Base-by-base conservation (phyloP, 2,113 vertebrate species). In the Apodemus speciosus region DNA sequence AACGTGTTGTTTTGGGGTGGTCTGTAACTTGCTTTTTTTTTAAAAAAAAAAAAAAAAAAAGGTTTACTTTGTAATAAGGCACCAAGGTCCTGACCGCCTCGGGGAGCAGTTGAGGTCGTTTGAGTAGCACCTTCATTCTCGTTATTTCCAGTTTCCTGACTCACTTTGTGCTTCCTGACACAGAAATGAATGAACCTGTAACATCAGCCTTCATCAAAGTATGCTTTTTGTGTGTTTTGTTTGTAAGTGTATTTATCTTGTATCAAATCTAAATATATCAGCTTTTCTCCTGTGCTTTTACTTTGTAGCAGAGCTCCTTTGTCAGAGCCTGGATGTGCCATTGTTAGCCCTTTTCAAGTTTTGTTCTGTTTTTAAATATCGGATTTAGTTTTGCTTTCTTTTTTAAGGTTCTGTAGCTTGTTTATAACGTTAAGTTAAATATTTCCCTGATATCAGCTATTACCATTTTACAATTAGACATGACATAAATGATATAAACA, bases 301-400 rank as follows among this genome's bases (percentile, higher is more conserved):
- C 49, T 92, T 38, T 56, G n/a, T 14, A 69, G n/a, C 76, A 76
- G 56, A 66, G 68, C 62, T 95, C 38, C 38, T 77, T 95, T 38
- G 77, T 84, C 60, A 83, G 40, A 92, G 43, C 62, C 21, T 77
- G 46, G 76, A 38, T 87, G 35, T 38, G 53, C 53, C 66, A 27
- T 13, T 32, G 25, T 62, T 30, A 56, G 56, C 53, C 21, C 35
- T 51, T 94, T 80, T 80, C 27, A 56, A 85, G 6, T 72, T 94
- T 85, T 53, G 18, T 69, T 94, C 23, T 9, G 53, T 62, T 76
- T 94, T 81, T 43, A 53, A 56, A 73, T 56, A 23, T 46, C 76
- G 30, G 25, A 51, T 77, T 85, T 46, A 71, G n/a, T 27, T 81
- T 8, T 38, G n/a, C n/a, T 58, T 58, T 23, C 40, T 30, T 84